Base-by-base conservation (phyloP, 2,888 invertebrate species). In the Cantharis flavilabris region DNA sequence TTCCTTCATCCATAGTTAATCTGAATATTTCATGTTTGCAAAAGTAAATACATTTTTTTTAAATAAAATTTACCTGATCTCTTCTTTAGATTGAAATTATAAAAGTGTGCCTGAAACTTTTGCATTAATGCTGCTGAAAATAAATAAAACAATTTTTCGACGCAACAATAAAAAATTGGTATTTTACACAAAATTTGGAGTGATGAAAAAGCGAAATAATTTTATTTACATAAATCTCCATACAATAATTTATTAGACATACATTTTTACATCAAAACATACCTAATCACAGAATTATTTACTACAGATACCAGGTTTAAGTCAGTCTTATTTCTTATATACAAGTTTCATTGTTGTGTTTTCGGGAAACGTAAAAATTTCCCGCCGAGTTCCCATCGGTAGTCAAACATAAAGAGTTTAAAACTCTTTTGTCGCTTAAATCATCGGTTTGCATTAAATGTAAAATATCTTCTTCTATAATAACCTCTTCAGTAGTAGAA, bases 401-500 rank as follows among this genome's bases (percentile, higher is more conserved):
- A n/a, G 49, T 49, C 49, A 49, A 49, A n/a, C 49, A 49, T 2
- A 49, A n/a, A n/a, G 49, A 49, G 49, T 49, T 49, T 49, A 49
- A 49, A 49, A 49, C 49, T 49, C 49, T 49, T 49, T 49, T 49
- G n/a, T 49, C 49, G 5, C n/a, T 49, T 49, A 49, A n/a, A n/a
- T 49, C 49, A n/a, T 49, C n/a, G 49, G 49, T 9, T 49, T 49
- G 49, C 49, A 49, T 49, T 7, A 49, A 49, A 49, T 75, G 49
- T 14, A 76, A 70, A 18, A 33, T 70, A 20, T 72, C 72, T 69
- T 76, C 76, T 64, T 76, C 76, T n/a, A 70, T 28, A 18, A 76
- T 76, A 9, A 49, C 62, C 9, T 73, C 74, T 10, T 76, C 71
- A 16, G 63, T 69, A 2, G 63, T 23, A 0, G 62, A 49, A 49